Percentiles rank a stretch among this genome's conserved stretches.
phyloP scores from a whole-genome alignment of 1,140 invertebrate species.

The Cotesia typhae region DNA sequence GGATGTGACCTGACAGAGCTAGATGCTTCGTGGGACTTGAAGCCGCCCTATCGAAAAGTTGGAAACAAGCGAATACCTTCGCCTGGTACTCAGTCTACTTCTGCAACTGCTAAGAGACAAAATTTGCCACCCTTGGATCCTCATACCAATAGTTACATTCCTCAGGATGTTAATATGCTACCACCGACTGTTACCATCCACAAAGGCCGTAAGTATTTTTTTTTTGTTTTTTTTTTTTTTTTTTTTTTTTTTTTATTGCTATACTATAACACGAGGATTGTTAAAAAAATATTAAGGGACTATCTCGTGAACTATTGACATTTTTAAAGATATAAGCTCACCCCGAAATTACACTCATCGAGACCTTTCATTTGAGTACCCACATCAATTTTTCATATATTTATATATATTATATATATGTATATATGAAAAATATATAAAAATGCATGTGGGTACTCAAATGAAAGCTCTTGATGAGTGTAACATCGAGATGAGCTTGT shows the following conservation, averaged over 20 bases:
- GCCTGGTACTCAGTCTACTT: constrained; percentile 51
- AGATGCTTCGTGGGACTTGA: constrained; percentile 67
- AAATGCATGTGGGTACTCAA: no score
- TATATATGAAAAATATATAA: no score
- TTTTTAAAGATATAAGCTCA: no score
- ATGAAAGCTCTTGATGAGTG: no score
- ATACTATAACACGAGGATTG: background rate
- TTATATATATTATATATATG: no score
- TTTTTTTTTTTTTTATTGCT: no score
- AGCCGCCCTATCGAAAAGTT: constrained; percentile 54
- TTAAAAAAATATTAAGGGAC: no score
- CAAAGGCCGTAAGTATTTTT: constrained; percentile 65
- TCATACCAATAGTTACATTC: constrained; percentile 70
- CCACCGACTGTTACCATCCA: constrained; percentile 69
- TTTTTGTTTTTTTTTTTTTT: background rate
- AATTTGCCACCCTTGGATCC: constrained; percentile 65
- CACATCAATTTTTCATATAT: no score
- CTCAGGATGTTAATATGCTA: constrained; percentile 64
- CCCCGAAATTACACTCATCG: no score
- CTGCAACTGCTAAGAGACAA: constrained; percentile 53
- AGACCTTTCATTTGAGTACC: no score
- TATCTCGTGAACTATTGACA: no score
- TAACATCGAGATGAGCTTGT: no score
- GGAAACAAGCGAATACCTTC: constrained; percentile 56
- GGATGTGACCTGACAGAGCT: constrained; percentile 88